A percentile compares a stretch with the other conserved stretches of the same genome.
phyloP scores from a whole-genome alignment of 2,888 invertebrate genomes.

The Rhamnusium bicolor region DNA sequence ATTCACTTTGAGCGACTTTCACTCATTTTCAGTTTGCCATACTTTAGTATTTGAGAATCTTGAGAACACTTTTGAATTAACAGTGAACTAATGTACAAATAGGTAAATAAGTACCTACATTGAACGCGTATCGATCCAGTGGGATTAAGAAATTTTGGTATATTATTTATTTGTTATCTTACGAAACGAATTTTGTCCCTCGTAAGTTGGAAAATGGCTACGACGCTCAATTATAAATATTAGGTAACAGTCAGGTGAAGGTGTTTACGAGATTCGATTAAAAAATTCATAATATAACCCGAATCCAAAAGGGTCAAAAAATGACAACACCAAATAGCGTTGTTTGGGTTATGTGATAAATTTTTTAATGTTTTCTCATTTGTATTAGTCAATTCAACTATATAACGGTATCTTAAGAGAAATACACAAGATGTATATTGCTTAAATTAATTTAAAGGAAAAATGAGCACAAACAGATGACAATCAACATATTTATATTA shows the following conservation, averaged over 20 bases:
- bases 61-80: constrained; percentile 4
- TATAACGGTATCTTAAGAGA: neutral
- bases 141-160: constrained; percentile 36
- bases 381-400: constrained; percentile 32
- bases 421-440: constrained; percentile 1
- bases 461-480: constrained; percentile 54
- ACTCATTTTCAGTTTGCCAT: no score
- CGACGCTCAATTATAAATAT: constrained; percentile 56
- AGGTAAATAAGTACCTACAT: neutral
- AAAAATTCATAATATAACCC: neutral
- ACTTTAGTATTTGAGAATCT: neutral
- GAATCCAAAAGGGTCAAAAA: no score
- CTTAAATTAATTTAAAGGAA: constrained; percentile 12
- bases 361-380: neutral
- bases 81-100: neutral
- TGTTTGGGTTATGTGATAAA: neutral
- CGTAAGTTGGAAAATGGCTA: constrained; percentile 44
- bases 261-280: neutral
- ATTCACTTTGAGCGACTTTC: no score
- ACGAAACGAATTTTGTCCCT: constrained; percentile 23
- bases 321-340: neutral
- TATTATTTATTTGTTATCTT: neutral
- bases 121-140: neutral
- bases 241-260: constrained; percentile 33
- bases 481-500: constrained; percentile 52